A percentile compares a stretch with the other conserved stretches of the same genome.
Conservation (phyloP, 2,113 vertebrate species). For the Irena cyanogastra region DNA sequence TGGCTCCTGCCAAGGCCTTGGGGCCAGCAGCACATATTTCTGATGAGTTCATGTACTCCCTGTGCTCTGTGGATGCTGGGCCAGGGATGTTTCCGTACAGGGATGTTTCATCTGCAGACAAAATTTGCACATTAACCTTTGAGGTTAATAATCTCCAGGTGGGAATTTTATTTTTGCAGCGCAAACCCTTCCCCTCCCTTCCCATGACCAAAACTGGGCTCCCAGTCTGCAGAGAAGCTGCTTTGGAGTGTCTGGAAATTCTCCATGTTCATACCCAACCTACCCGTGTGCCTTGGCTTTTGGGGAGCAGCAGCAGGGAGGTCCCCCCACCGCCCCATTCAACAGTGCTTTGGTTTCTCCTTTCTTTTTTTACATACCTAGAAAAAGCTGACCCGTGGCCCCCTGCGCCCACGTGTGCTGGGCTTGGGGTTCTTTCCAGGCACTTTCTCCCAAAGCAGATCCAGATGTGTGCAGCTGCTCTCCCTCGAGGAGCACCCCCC, state of each 20-base stretch:
- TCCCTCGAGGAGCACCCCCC: neutral
- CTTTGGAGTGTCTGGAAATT: neutral
- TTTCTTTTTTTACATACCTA: neutral
- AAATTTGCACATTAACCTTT: neutral
- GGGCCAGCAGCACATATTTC: neutral
- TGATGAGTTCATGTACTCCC: neutral
- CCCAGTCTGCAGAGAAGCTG: neutral
- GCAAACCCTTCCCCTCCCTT: neutral
- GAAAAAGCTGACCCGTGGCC: neutral
- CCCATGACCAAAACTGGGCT: neutral
- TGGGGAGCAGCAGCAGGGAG: neutral
- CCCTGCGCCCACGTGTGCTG: neutral
- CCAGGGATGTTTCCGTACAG: neutral
- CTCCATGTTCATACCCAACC: neutral
- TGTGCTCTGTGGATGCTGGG: neutral
- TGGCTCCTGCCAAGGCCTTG: neutral
- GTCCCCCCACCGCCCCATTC: neutral
- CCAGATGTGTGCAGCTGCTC: constrained; percentile 59
- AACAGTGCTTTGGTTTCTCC: neutral
- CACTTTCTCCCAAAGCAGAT: constrained; percentile 1
- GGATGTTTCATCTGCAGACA: neutral
- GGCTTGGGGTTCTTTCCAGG: neutral
- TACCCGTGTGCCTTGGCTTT: constrained; percentile 4
- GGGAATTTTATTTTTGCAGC: neutral
- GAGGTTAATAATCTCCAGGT: neutral